Evolutionary conservation across 2,113 vertebrate genomes (phyloP), one percentile per base, ranked within the genome.

Genomic region (Atherinomorus stipes): DNA sequence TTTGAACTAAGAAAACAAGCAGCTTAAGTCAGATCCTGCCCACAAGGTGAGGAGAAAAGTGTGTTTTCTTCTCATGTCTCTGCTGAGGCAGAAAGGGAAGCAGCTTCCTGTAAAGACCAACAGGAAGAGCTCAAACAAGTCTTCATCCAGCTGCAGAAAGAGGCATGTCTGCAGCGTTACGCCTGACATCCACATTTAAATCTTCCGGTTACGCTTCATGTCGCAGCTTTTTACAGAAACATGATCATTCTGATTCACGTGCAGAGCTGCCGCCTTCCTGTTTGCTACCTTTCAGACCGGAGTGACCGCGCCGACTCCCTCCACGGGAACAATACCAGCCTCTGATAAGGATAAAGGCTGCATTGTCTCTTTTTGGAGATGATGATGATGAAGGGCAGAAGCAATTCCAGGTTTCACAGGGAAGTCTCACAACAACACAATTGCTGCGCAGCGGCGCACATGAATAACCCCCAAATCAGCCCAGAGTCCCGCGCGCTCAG

Each of bases 391-490:
- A 75, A 58, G 58, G 68, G 31, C 54, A 69, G 54, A 53, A 42
- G 64, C 42, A 23, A 71, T 64, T 50, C 59, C 68, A 80, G 83
- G 78, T 86, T 77, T 53, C 50, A 52, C 76, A 63, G 74, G 69
- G 63, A 64, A 47, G 70, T 81, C 87, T 83, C 58, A 42, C 59
- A 58, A 72, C 74, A 66, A 28, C 76, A 11, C 21, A 16, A 88
- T 85, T 83, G 77, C 76, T 21, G 69, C 37, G 23, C 80, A 78
- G 63, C 59, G 7, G 66, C 71, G 59, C 80, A 76, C 81, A 84
- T 59, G 85, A 87, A 85, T 78, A 68, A 69, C 72, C 62, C 28
- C 68, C 53, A 72, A 86, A 90, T 88, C 83, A 84, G 71, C 76
- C 40, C 45, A 63, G 22, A 15, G 80, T 61, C 73, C 65, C 28